Evolutionary conservation across 2,113 vertebrate genomes (phyloP).

Genomic region (Jaculus jaculus): DNA sequence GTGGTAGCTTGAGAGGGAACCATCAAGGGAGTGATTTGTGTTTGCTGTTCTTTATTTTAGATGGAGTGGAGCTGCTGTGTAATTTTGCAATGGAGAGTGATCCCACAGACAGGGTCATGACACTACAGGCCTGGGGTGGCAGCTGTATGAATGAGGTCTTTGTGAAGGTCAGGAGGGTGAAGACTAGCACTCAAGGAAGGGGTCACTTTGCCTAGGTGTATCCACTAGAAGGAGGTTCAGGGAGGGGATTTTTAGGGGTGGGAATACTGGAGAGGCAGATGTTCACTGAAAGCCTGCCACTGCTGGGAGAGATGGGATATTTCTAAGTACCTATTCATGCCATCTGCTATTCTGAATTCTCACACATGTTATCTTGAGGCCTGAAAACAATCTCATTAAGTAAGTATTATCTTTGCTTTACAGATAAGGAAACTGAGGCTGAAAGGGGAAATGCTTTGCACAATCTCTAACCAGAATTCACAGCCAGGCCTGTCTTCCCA

Average conservation of each 20-base stretch:
- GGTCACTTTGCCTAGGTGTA: background rate
- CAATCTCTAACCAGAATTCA: background rate
- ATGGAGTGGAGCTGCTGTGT: background rate
- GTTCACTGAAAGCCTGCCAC: background rate
- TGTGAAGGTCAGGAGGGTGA: background rate
- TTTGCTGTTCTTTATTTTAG: background rate
- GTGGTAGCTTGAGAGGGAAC: background rate
- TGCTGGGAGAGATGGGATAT: background rate
- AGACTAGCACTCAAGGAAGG: background rate
- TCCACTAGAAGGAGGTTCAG: background rate
- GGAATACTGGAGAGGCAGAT: background rate
- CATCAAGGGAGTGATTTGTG: background rate
- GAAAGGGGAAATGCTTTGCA: background rate
- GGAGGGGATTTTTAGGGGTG: too few species aligned
- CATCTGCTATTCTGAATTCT: background rate
- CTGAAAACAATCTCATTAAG: background rate
- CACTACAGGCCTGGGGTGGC: background rate
- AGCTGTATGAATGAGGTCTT: background rate
- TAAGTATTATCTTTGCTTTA: background rate
- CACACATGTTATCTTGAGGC: background rate
- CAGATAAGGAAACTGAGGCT: constrained; percentile 52
- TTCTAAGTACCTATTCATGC: background rate
- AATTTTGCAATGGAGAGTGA: background rate
- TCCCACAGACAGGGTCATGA: background rate
- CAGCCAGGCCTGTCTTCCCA: background rate